Percentiles rank a stretch among this genome's conserved stretches.
Evolutionary conservation across 35 echinoderm and acorn worm species (phyloP).

Genomic region (Holothuria glaberrima): DNA sequence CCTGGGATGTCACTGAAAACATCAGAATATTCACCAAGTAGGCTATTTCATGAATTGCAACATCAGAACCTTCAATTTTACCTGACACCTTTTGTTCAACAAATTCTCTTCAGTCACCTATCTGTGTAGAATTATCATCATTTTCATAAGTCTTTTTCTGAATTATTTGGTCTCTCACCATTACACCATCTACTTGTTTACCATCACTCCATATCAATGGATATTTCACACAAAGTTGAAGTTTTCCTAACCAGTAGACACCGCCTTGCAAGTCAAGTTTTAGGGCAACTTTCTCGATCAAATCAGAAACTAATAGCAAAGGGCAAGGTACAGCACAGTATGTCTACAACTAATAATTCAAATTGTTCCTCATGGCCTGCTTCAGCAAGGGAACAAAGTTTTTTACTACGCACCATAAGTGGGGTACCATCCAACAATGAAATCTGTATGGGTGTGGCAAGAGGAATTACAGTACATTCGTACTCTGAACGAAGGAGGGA

Average conservation of each 20-base stretch:
- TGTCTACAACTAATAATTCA: not conserved
- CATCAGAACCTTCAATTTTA: not conserved
- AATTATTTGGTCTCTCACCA: too few species aligned
- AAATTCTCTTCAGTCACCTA: too few species aligned
- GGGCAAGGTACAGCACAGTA: conserved; percentile 8
- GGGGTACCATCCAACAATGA: conserved; percentile 17
- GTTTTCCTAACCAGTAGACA: not conserved
- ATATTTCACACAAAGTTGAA: not conserved
- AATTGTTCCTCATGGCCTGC: not conserved
- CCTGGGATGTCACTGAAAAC: not conserved
- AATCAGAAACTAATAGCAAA: not conserved
- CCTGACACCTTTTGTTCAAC: not conserved
- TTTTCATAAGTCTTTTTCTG: too few species aligned
- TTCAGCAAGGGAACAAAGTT: not conserved
- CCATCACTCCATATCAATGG: conserved; percentile 3
- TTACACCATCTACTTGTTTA: too few species aligned
- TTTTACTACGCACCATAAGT: not conserved
- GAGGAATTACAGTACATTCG: too few species aligned
- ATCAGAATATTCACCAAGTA: not conserved
- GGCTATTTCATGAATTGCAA: not conserved
- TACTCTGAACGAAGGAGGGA: too few species aligned
- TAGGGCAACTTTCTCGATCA: not conserved
- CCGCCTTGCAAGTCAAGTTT: not conserved
- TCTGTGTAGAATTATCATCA: too few species aligned
- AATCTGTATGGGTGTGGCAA: not conserved